Evolutionary conservation across 1,140 invertebrate genomes (phyloP).

Genomic region (Trachymyrmex septentrionalis): DNA sequence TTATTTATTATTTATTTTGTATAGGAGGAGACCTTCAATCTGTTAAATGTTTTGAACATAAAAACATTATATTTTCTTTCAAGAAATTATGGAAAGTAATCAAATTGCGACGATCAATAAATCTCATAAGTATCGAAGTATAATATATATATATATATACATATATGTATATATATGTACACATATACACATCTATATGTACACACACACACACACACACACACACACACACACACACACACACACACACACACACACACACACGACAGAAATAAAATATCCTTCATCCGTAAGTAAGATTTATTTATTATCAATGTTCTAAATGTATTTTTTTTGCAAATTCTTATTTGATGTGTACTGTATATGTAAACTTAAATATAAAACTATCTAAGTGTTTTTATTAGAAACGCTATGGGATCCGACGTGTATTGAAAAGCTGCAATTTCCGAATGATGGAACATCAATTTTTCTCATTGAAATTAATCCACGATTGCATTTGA

Average conservation of each 20-base stretch:
- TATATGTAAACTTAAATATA: conserved; percentile 35
- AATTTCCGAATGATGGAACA: background rate
- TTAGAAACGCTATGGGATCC: background rate
- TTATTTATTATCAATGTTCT: conserved; percentile 45
- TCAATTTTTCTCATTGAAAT: background rate
- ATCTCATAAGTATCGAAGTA: background rate
- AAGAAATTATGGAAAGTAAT: background rate
- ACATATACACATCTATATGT: too few relatives aligned
- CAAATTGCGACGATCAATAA: background rate
- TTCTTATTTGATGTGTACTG: background rate
- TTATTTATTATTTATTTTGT: too few relatives aligned
- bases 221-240: too few relatives aligned
- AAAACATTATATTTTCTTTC: conserved; percentile 19
- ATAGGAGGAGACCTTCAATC: too few relatives aligned
- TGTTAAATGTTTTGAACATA: too few relatives aligned
- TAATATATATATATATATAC: background rate
- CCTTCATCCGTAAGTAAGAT: conserved; percentile 12
- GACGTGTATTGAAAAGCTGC: background rate
- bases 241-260: too few relatives aligned
- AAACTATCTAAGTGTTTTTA: conserved; percentile 9
- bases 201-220: too few relatives aligned
- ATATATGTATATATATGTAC: too few relatives aligned
- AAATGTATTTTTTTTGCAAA: background rate
- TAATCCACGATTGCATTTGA: background rate
- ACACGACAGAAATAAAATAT: conserved; percentile 10